Evolutionary conservation across 2,797 vertebrate genomes (phyloP), one percentile per base, ranked within the genome.

Genomic region (Megalops cyprinoides): DNA sequence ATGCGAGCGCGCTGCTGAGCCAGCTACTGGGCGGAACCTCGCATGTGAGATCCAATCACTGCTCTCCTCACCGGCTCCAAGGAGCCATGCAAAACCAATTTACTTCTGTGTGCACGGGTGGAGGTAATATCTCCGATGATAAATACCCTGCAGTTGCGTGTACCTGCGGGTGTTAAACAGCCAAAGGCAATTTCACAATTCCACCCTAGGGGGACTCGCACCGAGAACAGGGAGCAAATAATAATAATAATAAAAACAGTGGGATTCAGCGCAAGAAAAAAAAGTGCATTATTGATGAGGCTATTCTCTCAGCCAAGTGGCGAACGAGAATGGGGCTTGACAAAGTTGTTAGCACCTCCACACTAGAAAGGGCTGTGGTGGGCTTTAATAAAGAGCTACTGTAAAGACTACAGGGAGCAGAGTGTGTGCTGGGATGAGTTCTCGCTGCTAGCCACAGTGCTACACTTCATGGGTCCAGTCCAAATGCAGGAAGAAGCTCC

Each of bases 91-190:
- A 79, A 65, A 79, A 82, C 76, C 81, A 79, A 82, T 82, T 75
- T 75, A 75, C 78, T 62, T 79, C 42, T 65, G 42, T 74, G 71
- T 65, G 82, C 77, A 46, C 51, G 58, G 77, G 55, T 44, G 76
- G 81, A 28, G 71, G 74, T 80, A 80, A 83, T 77, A 79, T 79
- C 74, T 58, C 73, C 39, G 14, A 74, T 76, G 82, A 83, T 83
- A 71, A 83, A 83, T 49, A 79, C 74, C 39, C 62, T 62, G 74
- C 78, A 23, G n/a, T 55, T 39, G 18, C 49, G 42, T 69, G 56
- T 79, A 76, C 77, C 82, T 76, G 78, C 46, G 49, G 77, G 78
- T 71, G 78, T 77, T 80, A 76, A 82, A 77, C 60, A 80, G 78
- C 56, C 78, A 62, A 58, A 78, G 51, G 28, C 31, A 37, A 60